phyloP scores from a whole-genome alignment of 2,113 vertebrate species.

The Lasiurus cinereus region DNA sequence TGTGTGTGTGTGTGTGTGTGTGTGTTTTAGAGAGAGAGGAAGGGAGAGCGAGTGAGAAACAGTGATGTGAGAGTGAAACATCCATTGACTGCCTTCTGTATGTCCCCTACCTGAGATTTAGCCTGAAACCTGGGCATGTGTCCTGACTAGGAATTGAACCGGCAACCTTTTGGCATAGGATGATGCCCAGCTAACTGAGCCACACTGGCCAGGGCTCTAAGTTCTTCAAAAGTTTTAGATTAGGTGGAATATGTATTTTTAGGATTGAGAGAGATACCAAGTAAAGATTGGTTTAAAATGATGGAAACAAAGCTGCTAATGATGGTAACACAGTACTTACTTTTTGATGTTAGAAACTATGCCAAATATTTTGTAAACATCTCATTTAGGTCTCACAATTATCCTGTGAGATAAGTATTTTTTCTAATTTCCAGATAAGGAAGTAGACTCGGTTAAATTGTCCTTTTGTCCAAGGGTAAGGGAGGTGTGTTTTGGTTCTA shows the following conservation, averaged over 20 bases:
- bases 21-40: too few species aligned
- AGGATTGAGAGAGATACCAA: slow-evolving; percentile 35
- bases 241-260: neutral
- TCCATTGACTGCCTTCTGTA: too few species aligned
- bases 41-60: too few species aligned
- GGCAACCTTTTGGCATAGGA: too few species aligned
- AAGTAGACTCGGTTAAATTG: neutral
- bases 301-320: slow-evolving; percentile 27
- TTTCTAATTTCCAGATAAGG: slow-evolving; percentile 13
- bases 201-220: too few species aligned
- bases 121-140: too few species aligned
- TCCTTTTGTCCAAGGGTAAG: neutral
- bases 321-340: neutral
- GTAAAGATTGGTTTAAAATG: slow-evolving; percentile 54
- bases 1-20: too few species aligned
- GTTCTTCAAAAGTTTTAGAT: slow-evolving; percentile 32
- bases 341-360: neutral
- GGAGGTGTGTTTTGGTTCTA: slow-evolving; percentile 28
- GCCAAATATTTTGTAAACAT: neutral
- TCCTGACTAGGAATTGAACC: too few species aligned
- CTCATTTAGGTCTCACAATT: neutral
- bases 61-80: too few species aligned
- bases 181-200: too few species aligned
- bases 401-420: neutral
- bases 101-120: too few species aligned